Evolutionary conservation across 2,113 vertebrate genomes (phyloP).

Genomic region (Leucoraja erinaceus): DNA sequence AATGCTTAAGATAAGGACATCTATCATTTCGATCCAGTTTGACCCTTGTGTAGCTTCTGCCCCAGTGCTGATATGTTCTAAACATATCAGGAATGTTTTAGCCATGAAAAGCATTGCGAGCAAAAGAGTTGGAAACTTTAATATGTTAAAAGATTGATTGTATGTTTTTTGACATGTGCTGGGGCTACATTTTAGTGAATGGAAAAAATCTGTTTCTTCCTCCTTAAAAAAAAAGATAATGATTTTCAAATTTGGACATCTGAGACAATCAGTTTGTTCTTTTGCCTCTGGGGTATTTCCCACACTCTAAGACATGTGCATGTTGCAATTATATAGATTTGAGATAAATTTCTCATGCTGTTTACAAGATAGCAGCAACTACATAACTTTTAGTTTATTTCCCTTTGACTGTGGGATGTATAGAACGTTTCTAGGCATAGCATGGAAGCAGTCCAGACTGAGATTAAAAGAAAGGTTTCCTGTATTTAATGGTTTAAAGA

Average conservation of each 20-base stretch:
- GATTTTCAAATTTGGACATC: constrained; percentile 31
- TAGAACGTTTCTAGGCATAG: constrained; percentile 6
- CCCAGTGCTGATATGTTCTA: neutral
- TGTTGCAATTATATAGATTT: constrained; percentile 31
- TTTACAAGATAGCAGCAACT: neutral
- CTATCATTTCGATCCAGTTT: too few species aligned
- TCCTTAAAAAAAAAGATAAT: constrained; percentile 19
- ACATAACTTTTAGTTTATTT: neutral
- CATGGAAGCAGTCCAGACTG: neutral
- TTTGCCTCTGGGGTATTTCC: constrained; percentile 12
- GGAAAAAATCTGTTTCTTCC: constrained; percentile 10
- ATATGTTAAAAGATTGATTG: neutral
- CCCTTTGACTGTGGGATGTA: neutral
- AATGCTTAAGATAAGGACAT: too few species aligned
- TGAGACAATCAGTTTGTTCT: constrained; percentile 6
- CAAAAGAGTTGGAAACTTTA: neutral
- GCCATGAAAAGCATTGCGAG: neutral
- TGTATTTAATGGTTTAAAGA: neutral
- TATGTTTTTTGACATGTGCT: neutral
- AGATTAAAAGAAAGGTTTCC: constrained; percentile 4
- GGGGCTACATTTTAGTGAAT: neutral
- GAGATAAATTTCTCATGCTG: neutral
- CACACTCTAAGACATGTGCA: constrained; percentile 24
- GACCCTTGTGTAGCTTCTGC: neutral
- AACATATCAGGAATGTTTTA: neutral